Evolutionary conservation across 2,797 vertebrate genomes (phyloP), one percentile per base, ranked within the genome.

Genomic region (Phataginus tetradactyla): DNA sequence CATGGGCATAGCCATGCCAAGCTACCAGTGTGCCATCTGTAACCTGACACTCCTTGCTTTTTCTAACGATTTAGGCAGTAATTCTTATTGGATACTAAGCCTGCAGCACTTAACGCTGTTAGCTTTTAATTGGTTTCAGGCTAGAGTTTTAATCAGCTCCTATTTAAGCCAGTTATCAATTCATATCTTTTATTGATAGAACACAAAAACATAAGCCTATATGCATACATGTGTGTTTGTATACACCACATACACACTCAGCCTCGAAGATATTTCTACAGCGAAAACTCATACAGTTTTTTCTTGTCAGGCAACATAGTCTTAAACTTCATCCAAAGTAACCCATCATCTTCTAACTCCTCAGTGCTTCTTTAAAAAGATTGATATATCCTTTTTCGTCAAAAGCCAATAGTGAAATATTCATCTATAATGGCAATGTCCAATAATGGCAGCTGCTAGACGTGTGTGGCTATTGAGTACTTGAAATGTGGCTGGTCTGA

Each of bases 381-480:
- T 34, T 12, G n/a, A 8, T 4, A 32, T 29, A 37, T 6, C 10
- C 17, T 66, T 90, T 53, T 69, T 1, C 45, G 23, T 42, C 18
- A 37, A 45, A 55, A 63, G 27, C 18, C 72, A 69, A 11, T 32
- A 17, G 1, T 20, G 34, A 95, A 45, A 86, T 77, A 59, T 64
- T 23, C 12, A 4, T 15, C 55, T 64, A 0, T 55, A 53, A 8
- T 37, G 37, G 27, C 34, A 23, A 10, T 10, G 29, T 37, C 77
- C 55, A 80, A 1, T 42, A 23, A 45, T 7, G 4, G 49, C 32
- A 92, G 39, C 74, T 15, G 51, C 13, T 29, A 61, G 59, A n/a
- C 17, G 12, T 17, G 14, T 0, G 2, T 11, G 39, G n/a, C 34
- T 51, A 29, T 2, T 57, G 37, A 17, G 9, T 2, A 12, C 49